A percentile compares a stretch with the other conserved stretches of the same genome.
phyloP scores from a whole-genome alignment of 2,888 invertebrate species.

The Pollenia labialis region DNA sequence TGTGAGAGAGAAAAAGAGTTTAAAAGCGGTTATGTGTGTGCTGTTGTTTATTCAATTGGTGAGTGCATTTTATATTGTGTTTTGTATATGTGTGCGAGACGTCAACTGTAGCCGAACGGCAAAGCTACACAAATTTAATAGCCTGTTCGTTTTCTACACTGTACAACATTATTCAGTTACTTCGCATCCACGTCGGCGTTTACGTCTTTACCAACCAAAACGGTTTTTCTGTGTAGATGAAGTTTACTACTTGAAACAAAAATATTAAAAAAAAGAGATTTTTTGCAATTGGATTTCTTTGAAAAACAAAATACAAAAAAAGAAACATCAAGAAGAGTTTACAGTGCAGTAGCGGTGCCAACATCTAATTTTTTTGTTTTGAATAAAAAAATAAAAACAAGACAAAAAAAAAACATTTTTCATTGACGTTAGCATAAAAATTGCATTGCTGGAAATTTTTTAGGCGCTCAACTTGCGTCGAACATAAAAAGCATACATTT shows the following conservation, averaged over 20 bases:
- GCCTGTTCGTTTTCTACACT: constrained; percentile 60
- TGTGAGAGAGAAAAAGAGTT: constrained; percentile 16
- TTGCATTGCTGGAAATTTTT: constrained; percentile 57
- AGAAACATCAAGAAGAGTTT: constrained; percentile 57
- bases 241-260: constrained; percentile 65
- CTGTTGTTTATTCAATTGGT: constrained; percentile 1
- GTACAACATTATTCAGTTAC: constrained; percentile 67
- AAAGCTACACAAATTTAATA: constrained; percentile 70
- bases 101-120: constrained; percentile 73
- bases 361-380: constrained; percentile 66
- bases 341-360: constrained; percentile 71
- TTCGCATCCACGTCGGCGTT: constrained; percentile 73
- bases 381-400: constrained; percentile 58
- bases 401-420: constrained; percentile 37
- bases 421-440: constrained; percentile 61
- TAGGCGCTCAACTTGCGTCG: constrained; percentile 69
- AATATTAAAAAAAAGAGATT: constrained; percentile 53
- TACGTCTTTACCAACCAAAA: constrained; percentile 61
- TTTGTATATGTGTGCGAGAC: constrained; percentile 54
- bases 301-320: constrained; percentile 40
- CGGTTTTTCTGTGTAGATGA: constrained; percentile 65
- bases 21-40: constrained; percentile 22
- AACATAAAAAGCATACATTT: constrained; percentile 52
- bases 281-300: constrained; percentile 70
- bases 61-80: constrained; percentile 48